Percentiles rank a stretch among this genome's conserved stretches.
phyloP scores from a whole-genome alignment of 2,113 vertebrate species.

The Xenopus laevis region DNA sequence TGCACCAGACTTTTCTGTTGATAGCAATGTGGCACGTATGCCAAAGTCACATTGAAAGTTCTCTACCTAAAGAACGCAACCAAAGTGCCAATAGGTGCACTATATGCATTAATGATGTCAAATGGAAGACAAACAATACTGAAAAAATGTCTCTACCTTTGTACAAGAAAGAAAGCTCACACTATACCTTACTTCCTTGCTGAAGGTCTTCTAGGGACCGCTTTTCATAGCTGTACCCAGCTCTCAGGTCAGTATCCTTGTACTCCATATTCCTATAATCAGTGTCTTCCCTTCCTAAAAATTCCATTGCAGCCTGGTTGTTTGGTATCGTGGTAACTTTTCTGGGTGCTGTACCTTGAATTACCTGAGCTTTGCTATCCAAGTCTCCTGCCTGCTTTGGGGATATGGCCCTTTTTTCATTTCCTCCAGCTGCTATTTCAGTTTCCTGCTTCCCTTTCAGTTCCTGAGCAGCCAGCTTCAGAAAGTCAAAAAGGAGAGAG shows the following conservation, averaged over 20 bases:
- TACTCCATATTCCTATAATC: conserved; percentile 88
- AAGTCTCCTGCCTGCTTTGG: too few relatives aligned
- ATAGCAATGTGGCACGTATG: too few relatives aligned
- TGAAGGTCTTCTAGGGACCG: conserved; percentile 1
- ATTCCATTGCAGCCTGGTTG: conserved; percentile 59
- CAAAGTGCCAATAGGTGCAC: too few relatives aligned
- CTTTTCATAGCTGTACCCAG: conserved; percentile 78
- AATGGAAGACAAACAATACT: too few relatives aligned
- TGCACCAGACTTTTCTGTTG: too few relatives aligned
- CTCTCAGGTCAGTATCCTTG: conserved; percentile 90
- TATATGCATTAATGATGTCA: too few relatives aligned
- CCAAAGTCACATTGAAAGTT: too few relatives aligned
- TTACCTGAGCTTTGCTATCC: too few relatives aligned
- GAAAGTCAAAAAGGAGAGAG: conserved; percentile 18
- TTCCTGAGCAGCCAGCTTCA: conserved; percentile 24
- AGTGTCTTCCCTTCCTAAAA: conserved; percentile 72
- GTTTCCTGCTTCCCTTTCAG: not conserved
- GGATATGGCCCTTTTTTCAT: not conserved
- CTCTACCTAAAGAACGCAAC: too few relatives aligned
- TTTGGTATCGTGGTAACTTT: conserved; percentile 41
- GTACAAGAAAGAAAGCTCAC: not conserved
- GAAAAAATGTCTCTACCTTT: too few relatives aligned
- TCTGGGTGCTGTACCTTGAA: not conserved
- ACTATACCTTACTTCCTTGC: conserved; percentile 34
- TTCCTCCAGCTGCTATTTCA: not conserved